These are phyloP conservation scores for Antheraea yamamai DNA, from an alignment of 2,888 invertebrate genomes.

Conservation along the genomic window DNA sequence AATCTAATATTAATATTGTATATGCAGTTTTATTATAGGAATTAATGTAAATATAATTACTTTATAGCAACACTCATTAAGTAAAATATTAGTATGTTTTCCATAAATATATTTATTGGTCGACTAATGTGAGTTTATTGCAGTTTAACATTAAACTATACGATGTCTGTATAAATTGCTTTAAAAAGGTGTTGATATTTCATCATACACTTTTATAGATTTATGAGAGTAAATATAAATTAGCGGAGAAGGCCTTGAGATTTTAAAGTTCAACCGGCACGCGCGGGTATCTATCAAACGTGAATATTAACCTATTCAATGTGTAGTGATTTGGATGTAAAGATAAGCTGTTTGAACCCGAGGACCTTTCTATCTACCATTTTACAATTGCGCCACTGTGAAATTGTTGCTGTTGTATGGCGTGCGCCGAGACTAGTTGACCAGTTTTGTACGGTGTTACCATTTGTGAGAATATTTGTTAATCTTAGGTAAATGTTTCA, in stretches of 20 bases:
- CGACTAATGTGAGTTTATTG: neutral
- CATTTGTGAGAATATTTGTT: constrained; percentile 18
- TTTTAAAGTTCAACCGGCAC: constrained; percentile 55
- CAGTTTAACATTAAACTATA: neutral
- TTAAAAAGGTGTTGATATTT: constrained; percentile 11
- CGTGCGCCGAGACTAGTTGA: constrained; percentile 15
- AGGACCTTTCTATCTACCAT: constrained; percentile 75
- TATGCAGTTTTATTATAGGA: neutral
- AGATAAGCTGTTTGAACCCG: constrained; percentile 71
- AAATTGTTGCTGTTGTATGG: constrained; percentile 44
- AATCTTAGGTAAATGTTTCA: neutral
- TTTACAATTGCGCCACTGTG: constrained; percentile 77
- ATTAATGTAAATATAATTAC: neutral
- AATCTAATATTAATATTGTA: neutral
- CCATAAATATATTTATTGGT: neutral
- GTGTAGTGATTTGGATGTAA: constrained; percentile 63
- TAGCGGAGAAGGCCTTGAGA: constrained; percentile 42
- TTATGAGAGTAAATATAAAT: constrained; percentile 29
- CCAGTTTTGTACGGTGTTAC: constrained; percentile 20
- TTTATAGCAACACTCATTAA: neutral
- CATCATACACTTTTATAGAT: neutral
- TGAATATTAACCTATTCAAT: constrained; percentile 50
- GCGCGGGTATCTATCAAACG: constrained; percentile 56
- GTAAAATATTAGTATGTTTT: neutral
- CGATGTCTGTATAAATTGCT: neutral